Base-by-base conservation (phyloP, 30 jellyfish, hydroid and myxozoan genomes). In the Pseudorhiza aurosa region DNA sequence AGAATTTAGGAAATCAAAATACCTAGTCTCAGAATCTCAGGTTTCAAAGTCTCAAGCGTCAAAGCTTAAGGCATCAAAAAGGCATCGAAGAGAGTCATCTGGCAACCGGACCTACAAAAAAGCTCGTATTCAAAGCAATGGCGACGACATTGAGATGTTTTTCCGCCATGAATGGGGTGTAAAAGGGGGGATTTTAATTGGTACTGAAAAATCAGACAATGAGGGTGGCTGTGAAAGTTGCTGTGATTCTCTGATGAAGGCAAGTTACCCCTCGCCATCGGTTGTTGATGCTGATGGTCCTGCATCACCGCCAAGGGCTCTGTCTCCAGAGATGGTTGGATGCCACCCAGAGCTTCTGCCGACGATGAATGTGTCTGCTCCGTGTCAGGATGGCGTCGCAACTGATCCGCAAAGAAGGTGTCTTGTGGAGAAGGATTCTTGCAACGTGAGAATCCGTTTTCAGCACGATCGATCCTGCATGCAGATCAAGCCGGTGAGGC, bases 251-350 rank as follows among this genome's bases (percentile, higher is more conserved):
- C 71, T 80, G 8, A 47, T 46, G 30, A 80, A 56, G 40, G 31
- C 74, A 14, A 51, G 91, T 51, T 56, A 21, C 35, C 58, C 77
- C 24, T 80, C 91, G 1, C 91, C 83, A 15, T 69, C 21, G 45
- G 42, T 45, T 2, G 31, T 5, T 19, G 58, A 12, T 28, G 14
- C 46, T 10, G 68, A 49, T 4, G 50, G 35, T 8, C 14, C 31
- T 0, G 14, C 25, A 19, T 80, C 91, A 29, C 91, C 91, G 14
- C 91, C 91, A 10, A 67, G 84, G 33, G 77, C 91, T n/a, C n/a
- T 22, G 22, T 64, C 91, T 0, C 9, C 9, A 42, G 56, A 42
- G 17, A 9, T 42, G 56, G 9, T 42, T 42, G 9, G 56, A 9
- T 42, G 56, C 9, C 56, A 8, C 14, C 17, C 56, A n/a, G n/a